phyloP scores from a whole-genome alignment of 2,113 vertebrate genomes.

The Cottus gobio region DNA sequence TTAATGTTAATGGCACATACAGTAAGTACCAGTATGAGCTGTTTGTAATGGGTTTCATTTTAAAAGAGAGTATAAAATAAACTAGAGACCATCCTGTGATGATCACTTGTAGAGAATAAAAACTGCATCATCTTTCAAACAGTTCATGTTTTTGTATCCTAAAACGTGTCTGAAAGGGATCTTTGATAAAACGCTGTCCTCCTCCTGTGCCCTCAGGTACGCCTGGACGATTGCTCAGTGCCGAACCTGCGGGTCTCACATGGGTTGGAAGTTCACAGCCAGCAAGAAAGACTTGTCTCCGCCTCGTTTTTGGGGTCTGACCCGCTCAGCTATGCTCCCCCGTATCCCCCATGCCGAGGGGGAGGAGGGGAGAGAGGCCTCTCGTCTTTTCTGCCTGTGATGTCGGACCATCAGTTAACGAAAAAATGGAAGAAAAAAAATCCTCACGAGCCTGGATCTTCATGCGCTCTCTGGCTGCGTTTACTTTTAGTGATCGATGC shows the following conservation, averaged over 20 bases:
- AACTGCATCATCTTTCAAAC: background rate
- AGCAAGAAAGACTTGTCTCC: constrained; percentile 94
- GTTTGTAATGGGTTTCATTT: background rate
- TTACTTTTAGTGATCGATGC: constrained; percentile 51
- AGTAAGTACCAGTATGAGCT: background rate
- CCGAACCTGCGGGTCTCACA: constrained; percentile 90
- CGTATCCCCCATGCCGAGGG: constrained; percentile 90
- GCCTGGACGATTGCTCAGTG: constrained; percentile 98
- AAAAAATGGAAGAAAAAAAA: constrained; percentile 8
- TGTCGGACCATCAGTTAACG: background rate
- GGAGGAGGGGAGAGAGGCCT: constrained; percentile 81
- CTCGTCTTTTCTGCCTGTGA: constrained; percentile 92
- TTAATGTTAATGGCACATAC: background rate
- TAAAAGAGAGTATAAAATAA: background rate
- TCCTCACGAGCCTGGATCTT: constrained; percentile 36
- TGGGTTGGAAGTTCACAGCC: constrained; percentile 98
- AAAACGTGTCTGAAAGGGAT: background rate
- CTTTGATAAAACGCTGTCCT: background rate
- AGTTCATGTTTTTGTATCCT: background rate
- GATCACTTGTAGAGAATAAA: background rate
- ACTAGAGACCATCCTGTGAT: background rate
- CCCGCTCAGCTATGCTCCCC: constrained; percentile 93
- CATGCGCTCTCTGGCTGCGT: constrained; percentile 29
- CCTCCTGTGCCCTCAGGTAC: constrained; percentile 81
- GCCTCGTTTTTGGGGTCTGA: constrained; percentile 95